phyloP scores from a whole-genome alignment of 2,888 invertebrate species.

The Agrilus mali region DNA sequence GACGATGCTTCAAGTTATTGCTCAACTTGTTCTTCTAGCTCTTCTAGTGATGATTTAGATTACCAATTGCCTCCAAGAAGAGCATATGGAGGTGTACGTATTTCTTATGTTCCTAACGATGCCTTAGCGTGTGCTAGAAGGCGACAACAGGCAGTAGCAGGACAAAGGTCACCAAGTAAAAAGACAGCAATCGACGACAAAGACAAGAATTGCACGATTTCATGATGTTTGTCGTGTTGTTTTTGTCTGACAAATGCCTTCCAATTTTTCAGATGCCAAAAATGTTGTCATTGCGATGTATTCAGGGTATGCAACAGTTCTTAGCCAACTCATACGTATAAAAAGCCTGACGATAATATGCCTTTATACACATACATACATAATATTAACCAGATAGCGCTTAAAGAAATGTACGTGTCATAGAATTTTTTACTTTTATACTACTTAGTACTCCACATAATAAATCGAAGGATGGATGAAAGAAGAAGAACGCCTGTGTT shows the following conservation, averaged over 20 bases:
- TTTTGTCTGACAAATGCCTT: conserved; percentile 13
- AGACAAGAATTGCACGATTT: conserved; percentile 75
- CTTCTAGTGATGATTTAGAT: conserved; percentile 78
- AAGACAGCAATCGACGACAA: conserved; percentile 39
- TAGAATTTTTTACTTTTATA: too few species aligned
- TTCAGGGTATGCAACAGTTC: too few species aligned
- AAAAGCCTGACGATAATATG: not conserved
- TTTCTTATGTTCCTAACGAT: conserved; percentile 89
- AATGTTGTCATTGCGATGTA: conserved; percentile 7
- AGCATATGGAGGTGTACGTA: conserved; percentile 77
- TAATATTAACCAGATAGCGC: not conserved
- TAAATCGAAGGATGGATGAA: too few species aligned
- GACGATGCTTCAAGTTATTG: conserved; percentile 71
- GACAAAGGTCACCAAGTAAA: conserved; percentile 30
- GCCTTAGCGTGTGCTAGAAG: conserved; percentile 71
- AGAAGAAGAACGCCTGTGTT: too few species aligned
- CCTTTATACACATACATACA: not conserved
- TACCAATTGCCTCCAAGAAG: conserved; percentile 74
- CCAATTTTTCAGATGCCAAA: conserved; percentile 16
- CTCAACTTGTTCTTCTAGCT: conserved; percentile 78
- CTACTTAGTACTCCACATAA: not conserved
- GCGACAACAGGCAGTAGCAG: conserved; percentile 37
- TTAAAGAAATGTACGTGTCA: not conserved
- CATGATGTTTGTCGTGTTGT: conserved; percentile 45
- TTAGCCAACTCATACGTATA: too few species aligned